Evolutionary conservation across 1,140 invertebrate genomes (phyloP), one percentile per base, ranked within the genome.

Genomic region (Gonatopus flavifemur): DNA sequence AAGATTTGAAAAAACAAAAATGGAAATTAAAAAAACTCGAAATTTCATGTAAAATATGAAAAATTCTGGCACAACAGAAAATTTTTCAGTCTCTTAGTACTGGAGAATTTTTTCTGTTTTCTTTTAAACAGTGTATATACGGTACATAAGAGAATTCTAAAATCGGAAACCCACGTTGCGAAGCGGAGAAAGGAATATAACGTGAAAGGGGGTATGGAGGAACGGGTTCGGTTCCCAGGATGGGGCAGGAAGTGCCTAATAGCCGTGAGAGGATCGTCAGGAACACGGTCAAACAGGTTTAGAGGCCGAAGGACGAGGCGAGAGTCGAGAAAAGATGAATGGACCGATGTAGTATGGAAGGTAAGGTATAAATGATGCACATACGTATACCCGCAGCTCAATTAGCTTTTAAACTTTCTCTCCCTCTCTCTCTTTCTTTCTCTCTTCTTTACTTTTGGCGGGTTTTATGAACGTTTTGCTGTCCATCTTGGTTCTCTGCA

Each of bases 201-300:
- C 39, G 36, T 21, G 35, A 36, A 24, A 50, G 20, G 18, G 39
- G 43, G 38, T 35, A 46, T 40, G 40, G 49, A 57, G 60, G 56
- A 54, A 59, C 47, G 56, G 51, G 67, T 65, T 62, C 50, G 61
- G 67, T 75, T 74, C 67, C 58, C 70, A 73, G 62, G 67, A 70
- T 31, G 57, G 52, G 72, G 67, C 74, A 75, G 76, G 76, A 78
- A 77, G 72, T 73, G 60, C 70, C 70, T 74, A 78, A 78, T 77
- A 76, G 70, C 70, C 70, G 73, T 71, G 67, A 74, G 71, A 75
- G 68, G 70, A 71, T 74, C 54, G 49, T 38, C 49, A 56, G 57
- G 53, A 62, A 62, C 58, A 62, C 45, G 42, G 32, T 31, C 31
- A 57, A 62, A 62, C 59, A 57, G 59, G 59, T 62, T 62, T 62